These are phyloP conservation scores for Melanogrammus aeglefinus DNA, from an alignment of 2,797 vertebrate species.

Conservation along the genomic window DNA sequence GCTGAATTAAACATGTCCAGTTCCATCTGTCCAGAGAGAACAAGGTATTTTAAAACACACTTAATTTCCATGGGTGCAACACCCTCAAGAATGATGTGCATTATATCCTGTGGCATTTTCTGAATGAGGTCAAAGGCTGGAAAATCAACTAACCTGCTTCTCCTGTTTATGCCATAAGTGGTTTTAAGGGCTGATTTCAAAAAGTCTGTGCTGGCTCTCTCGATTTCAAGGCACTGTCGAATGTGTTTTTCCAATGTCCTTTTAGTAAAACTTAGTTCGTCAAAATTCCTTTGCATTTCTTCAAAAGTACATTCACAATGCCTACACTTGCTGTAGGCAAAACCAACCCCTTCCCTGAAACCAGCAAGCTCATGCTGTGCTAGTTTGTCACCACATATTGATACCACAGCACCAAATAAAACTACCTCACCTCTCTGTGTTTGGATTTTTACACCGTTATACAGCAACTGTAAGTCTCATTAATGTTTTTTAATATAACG, in stretches of 20 bases:
- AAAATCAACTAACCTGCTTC: slow-evolving; percentile 31
- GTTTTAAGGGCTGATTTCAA: slow-evolving; percentile 36
- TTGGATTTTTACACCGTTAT: slow-evolving; percentile 29
- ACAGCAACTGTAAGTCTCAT: slow-evolving; percentile 21
- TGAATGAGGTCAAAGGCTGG: slow-evolving; percentile 36
- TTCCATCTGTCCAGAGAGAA: slow-evolving; percentile 21
- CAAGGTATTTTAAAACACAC: slow-evolving; percentile 22
- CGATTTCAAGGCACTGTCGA: slow-evolving; percentile 21
- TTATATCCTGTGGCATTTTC: too few species aligned
- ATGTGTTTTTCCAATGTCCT: slow-evolving; percentile 21
- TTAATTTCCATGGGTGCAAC: too few species aligned
- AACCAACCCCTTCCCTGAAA: slow-evolving; percentile 18
- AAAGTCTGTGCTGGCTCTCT: slow-evolving; percentile 25
- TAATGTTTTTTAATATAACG: slow-evolving; percentile 16
- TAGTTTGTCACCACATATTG: slow-evolving; percentile 20
- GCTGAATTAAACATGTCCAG: slow-evolving; percentile 25
- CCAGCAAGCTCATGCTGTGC: slow-evolving; percentile 25
- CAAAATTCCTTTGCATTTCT: slow-evolving; percentile 17
- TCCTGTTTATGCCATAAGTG: slow-evolving; percentile 31
- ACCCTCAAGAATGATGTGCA: too few species aligned
- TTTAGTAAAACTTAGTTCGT: slow-evolving; percentile 20
- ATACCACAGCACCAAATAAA: slow-evolving; percentile 31
- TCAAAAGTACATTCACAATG: slow-evolving; percentile 22
- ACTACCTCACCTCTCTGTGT: slow-evolving; percentile 10
- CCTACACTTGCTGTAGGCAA: too few species aligned